Evolutionary conservation across 2,113 vertebrate species (phyloP).

Genomic region (Tetrax tetrax): DNA sequence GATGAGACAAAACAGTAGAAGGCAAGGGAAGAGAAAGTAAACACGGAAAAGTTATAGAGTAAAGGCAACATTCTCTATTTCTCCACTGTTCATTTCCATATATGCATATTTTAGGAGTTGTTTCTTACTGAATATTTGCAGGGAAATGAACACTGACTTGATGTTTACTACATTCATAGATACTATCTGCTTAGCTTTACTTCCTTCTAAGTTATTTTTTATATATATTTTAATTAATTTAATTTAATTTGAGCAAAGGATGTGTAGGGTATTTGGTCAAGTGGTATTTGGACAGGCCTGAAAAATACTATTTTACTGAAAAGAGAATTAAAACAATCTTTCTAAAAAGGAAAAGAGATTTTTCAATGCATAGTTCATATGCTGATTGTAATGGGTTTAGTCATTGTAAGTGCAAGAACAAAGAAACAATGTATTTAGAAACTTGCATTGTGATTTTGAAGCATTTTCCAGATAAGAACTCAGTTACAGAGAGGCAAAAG

Average conservation of each 20-base stretch:
- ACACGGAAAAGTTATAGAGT: background rate
- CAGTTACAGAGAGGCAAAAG: background rate
- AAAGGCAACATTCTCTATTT: background rate
- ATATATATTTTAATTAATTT: background rate
- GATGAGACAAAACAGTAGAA: background rate
- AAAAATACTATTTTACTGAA: background rate
- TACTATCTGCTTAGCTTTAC: background rate
- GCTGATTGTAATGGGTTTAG: background rate
- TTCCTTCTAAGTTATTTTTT: background rate
- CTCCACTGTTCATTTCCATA: background rate
- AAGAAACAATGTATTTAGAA: background rate
- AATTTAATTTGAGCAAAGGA: background rate
- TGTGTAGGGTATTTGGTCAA: background rate
- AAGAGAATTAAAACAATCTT: background rate
- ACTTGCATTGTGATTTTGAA: background rate
- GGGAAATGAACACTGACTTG: background rate
- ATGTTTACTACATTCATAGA: background rate
- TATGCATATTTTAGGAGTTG: background rate
- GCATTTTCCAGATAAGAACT: background rate
- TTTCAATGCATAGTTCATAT: background rate
- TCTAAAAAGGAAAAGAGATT: background rate
- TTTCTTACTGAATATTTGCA: background rate
- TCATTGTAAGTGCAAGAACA: background rate
- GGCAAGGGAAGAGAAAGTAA: background rate
- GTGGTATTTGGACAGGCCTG: background rate